A percentile compares a stretch with the other conserved stretches of the same genome.
Evolutionary conservation across 2,888 invertebrate genomes (phyloP).

Genomic region (Itoplectis maculator): DNA sequence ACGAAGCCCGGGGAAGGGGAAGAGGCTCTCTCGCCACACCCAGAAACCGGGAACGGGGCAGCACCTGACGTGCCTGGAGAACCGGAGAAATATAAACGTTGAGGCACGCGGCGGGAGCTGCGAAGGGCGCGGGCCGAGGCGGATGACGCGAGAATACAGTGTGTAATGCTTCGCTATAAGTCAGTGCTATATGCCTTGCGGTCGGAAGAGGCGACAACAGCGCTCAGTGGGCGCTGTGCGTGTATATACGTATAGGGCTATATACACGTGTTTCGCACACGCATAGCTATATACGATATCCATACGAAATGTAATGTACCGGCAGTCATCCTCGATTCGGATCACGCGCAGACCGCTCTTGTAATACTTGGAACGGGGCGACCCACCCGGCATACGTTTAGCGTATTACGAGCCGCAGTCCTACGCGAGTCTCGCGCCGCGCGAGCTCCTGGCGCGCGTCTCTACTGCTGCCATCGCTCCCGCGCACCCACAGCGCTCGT

Average conservation of each 20-base stretch:
- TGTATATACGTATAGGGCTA: background rate
- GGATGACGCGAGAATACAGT: constrained; percentile 58
- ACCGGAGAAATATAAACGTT: constrained; percentile 62
- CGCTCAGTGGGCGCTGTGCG: background rate
- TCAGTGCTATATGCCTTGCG: background rate
- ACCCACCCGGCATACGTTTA: constrained; percentile 72
- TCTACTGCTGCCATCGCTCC: no score
- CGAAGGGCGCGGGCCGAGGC: constrained; percentile 49
- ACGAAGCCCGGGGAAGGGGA: constrained; percentile 19
- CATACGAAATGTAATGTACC: constrained; percentile 46
- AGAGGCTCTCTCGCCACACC: constrained; percentile 71
- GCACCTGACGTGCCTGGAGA: constrained; percentile 63
- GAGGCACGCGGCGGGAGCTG: constrained; percentile 47
- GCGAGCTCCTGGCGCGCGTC: constrained; percentile 47
- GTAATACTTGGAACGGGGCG: constrained; percentile 79
- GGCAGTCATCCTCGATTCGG: constrained; percentile 70
- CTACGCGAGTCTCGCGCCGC: constrained; percentile 66
- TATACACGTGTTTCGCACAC: background rate
- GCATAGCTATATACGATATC: constrained; percentile 1
- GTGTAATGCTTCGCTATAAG: constrained; percentile 7
- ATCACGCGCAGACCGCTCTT: constrained; percentile 76
- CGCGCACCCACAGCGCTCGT: no score
- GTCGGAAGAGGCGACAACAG: constrained; percentile 37
- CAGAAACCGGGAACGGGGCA: constrained; percentile 61
- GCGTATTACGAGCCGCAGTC: constrained; percentile 62